Base-by-base conservation (phyloP, 2,797 vertebrate genomes). In the Falco cherrug region DNA sequence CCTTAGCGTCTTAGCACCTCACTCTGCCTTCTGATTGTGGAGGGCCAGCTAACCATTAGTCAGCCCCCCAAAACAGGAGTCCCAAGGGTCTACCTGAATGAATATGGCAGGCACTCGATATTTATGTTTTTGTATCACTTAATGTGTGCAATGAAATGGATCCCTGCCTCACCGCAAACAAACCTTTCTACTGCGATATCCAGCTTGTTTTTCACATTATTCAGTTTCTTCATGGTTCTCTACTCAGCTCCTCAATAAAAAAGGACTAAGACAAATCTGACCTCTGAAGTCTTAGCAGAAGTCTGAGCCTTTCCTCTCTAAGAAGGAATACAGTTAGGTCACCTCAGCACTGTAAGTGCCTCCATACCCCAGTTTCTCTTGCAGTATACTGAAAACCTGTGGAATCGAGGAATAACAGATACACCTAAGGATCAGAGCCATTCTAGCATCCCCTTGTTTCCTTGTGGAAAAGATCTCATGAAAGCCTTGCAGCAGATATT, bases 401-500 rank as follows among this genome's bases (percentile, higher is more conserved):
- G 39, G 43, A 60, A 74, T 1, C 74, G 70, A 67, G 60, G 16
- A 37, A 77, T 84, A 82, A 31, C 1, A 56, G 11, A n/a, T 33
- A 68, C 7, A n/a, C 11, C 20, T 53, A 33, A 87, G 47, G n/a
- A 89, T 79, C 4, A 14, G 63, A 82, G 33, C 5, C 45, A 25
- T 67, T 90, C 51, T 37, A 45, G 25, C 11, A 80, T 41, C 16
- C 12, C 9, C 31, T 84, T 73, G 6, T 41, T 64, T 64, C n/a
- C 14, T 64, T 85, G 26, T 37, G 53, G n/a, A 73, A 76, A 39
- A 91, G 43, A 60, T 56, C 28, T 45, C 11, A 35, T 3, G 4
- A 84, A 84, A 79, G 39, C 35, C 70, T 90, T 82, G 43, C 39
- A 87, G n/a, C 22, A 87, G 39, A 79, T 67, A 84, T 48, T 82